Evolutionary conservation across 2,888 invertebrate genomes (phyloP), one percentile per base, ranked within the genome.

Genomic region (Rhimphoctona megacephalus): DNA sequence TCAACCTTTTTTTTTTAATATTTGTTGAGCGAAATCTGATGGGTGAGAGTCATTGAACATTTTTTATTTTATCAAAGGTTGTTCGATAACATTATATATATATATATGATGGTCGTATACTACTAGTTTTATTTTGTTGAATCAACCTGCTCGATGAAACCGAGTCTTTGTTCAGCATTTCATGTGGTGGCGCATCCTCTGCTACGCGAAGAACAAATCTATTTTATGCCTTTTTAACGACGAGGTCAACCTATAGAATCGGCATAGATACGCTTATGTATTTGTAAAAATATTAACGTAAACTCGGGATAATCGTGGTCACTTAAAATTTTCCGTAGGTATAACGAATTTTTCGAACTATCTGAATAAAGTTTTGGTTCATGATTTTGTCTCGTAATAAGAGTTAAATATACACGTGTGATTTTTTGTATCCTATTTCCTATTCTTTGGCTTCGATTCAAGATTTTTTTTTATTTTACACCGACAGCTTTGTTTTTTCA

Each of bases 231-330:
- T 57, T 46, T 5, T 43, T 14, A 84, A 79, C 83, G 73, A 79
- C 83, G 73, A 84, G 83, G 83, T 84, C 83, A 74, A 49, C 49
- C 67, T 73, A 74, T 46, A 49, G 8, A 54, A 69, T 79, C 61
- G 73, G 74, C 79, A 22, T 30, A 46, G 57, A 30, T 52, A 54
- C 64, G 43, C 46, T 33, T 46, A n/a, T n/a, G 30, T 46, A 19
- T 76, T 74, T 39, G 61, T 64, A 19, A 46, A 25, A n/a, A 9
- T 64, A 30, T 46, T 11, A 25, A 33, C 30, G 25, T 6, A 33
- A 64, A 14, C 46, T 9, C 14, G 19, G 64, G 61, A 14, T 30
- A 76, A 76, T 46, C 11, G 19, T 64, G 76, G 22, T 76, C 76
- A 30, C 61, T 70, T 9, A 6, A 61, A 30, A 22, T 30, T 30